A percentile compares a stretch with the other conserved stretches of the same genome.
These are phyloP conservation scores for Apistogramma diplotaenia DNA, from an alignment of 2,113 vertebrate genomes.

Conservation along the genomic window DNA sequence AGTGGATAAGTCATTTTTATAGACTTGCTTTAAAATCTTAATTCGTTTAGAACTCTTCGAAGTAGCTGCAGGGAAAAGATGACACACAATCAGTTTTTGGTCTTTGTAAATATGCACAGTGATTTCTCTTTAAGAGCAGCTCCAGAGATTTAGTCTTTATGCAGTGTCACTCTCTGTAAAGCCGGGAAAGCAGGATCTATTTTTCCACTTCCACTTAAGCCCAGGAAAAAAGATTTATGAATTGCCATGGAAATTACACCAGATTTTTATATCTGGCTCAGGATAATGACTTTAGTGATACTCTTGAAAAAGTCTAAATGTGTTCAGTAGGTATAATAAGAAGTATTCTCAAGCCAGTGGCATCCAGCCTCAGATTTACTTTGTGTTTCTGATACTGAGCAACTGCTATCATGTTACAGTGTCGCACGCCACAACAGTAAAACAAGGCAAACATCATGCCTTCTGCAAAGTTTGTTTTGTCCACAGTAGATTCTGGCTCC, in stretches of 20 bases:
- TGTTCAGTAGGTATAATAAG: not conserved
- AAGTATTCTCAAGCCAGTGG: not conserved
- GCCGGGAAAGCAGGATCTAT: not conserved
- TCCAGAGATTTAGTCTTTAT: not conserved
- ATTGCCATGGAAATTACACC: not conserved
- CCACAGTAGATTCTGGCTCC: not conserved
- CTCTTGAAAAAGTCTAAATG: not conserved
- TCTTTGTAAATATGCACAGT: conserved; percentile 5
- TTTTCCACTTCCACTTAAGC: not conserved
- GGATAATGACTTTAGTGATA: not conserved
- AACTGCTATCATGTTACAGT: not conserved
- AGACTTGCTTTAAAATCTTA: conserved; percentile 52
- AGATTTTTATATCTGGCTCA: not conserved
- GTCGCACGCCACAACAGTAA: not conserved
- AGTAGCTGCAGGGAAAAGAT: conserved; percentile 24
- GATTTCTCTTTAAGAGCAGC: not conserved
- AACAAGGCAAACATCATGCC: not conserved
- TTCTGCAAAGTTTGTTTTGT: not conserved
- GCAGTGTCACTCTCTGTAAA: not conserved
- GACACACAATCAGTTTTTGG: conserved; percentile 10
- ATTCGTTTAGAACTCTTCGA: conserved; percentile 50
- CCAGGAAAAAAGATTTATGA: not conserved
- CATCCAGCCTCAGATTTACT: not conserved
- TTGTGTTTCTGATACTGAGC: not conserved
- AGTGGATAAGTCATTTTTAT: conserved; percentile 57